Conservation (phyloP, 2,797 vertebrate genomes). For the Loris lydekkerianus region DNA sequence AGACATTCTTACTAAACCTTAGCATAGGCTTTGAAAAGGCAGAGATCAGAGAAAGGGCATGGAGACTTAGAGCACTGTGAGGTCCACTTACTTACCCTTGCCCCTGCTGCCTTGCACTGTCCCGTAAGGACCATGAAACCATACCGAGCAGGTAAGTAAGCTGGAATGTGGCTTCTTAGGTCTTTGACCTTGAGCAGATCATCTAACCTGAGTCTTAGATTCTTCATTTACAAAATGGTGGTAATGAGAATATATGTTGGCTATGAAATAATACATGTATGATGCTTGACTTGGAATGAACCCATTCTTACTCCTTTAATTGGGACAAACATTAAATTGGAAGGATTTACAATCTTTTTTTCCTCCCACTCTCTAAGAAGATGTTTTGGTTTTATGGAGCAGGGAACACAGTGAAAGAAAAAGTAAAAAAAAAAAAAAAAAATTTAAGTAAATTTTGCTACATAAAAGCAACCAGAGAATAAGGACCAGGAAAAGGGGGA, state of each 20-base stretch:
- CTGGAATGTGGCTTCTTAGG: neutral
- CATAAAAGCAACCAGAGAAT: neutral
- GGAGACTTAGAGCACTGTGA: neutral
- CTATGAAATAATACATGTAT: neutral
- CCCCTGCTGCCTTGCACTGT: neutral
- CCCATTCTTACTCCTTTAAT: neutral
- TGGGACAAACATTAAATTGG: neutral
- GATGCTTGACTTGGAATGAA: neutral
- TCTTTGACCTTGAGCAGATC: conserved; percentile 26
- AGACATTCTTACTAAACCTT: neutral
- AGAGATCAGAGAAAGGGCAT: neutral
- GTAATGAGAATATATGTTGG: neutral
- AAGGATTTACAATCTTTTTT: conserved; percentile 5
- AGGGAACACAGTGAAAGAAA: neutral
- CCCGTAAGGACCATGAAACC: neutral
- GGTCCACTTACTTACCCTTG: neutral
- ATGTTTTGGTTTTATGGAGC: neutral
- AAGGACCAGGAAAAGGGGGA: neutral
- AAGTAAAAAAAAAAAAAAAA: neutral
- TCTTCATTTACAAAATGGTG: conserved; percentile 12
- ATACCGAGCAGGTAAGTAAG: neutral
- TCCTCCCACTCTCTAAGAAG: neutral
- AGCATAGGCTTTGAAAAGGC: neutral
- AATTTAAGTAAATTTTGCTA: neutral
- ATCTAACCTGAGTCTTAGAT: neutral